Evolutionary conservation across 2,113 vertebrate genomes (phyloP), one percentile per base, ranked within the genome.

Genomic region (Pachypanchax playfairii): DNA sequence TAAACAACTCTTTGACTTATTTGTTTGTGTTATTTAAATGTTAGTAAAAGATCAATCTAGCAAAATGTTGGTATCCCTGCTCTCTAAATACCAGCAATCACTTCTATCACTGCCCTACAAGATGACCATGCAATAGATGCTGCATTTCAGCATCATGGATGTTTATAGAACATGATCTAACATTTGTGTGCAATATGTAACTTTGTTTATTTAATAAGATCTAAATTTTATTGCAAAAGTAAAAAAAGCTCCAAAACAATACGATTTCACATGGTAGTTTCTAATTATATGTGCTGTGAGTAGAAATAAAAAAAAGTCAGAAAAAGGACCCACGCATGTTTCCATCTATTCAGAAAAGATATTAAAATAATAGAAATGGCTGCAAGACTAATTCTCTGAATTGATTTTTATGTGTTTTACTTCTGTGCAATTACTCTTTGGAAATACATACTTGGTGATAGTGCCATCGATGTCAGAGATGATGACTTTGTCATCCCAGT

Each of bases 381-480:
- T 22, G 33, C 9, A 49, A 60, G 2, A 42, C 33, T 12, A 14
- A 8, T 18, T n/a, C n/a, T n/a, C n/a, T 13, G 4, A 29, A 4
- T 21, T 50, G 15, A 22, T 50, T 56, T 56, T 56, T 39, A 17
- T n/a, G 1, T 39, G 36, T 5, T 1, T 2, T 39, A 5, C 36
- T 39, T 41, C 39, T 18, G 39, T 2, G 39, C 2, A 43, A 43
- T 3, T 44, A 22, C 10, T 10, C 12, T 58, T 56, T 36, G 10
- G 20, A 21, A 24, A 12, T 1, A 77, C 94, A 26, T 92, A 95
- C 96, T 98, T 99, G 41, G 96, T 99, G 84, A 99, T 99, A 43
- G 96, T 99, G 31, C 96, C 97, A 51, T 99, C 97, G 5, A 99
- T 99, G 80, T 99, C 97, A 0, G 97, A 99, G 85, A 99, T 97